Percentiles rank a stretch among this genome's conserved stretches.
phyloP scores from a whole-genome alignment of 2,113 vertebrate genomes.

The Melanerpes aurifrons region DNA sequence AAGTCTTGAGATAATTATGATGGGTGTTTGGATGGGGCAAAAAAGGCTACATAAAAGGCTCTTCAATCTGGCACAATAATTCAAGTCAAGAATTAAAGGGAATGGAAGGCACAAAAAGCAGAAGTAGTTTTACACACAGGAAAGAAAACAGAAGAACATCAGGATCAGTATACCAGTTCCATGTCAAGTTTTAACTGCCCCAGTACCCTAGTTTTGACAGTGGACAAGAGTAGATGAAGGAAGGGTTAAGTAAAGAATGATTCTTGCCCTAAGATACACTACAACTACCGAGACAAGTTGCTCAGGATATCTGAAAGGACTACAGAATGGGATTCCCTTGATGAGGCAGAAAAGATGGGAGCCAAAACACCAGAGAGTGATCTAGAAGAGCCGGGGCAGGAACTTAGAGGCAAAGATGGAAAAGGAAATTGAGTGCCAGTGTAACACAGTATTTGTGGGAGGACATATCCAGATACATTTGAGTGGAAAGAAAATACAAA shows the following conservation, averaged over 20 bases:
- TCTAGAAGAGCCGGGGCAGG: neutral
- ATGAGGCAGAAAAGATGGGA: neutral
- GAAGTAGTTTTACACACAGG: neutral
- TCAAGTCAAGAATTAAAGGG: neutral
- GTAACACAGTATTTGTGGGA: neutral
- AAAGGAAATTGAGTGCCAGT: neutral
- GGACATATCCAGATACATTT: neutral
- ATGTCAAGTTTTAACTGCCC: neutral
- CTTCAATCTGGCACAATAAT: neutral
- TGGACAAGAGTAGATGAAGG: neutral
- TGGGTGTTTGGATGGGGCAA: neutral
- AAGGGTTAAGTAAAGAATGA: neutral
- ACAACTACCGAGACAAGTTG: neutral
- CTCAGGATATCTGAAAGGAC: neutral
- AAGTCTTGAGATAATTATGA: neutral
- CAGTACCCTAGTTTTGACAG: neutral
- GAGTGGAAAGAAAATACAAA: neutral
- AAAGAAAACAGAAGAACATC: neutral
- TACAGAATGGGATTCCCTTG: neutral
- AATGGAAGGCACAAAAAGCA: neutral
- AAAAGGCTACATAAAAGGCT: neutral
- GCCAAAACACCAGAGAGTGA: neutral
- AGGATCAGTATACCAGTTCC: neutral
- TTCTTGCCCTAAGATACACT: neutral
- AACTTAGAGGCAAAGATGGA: neutral